Evolutionary conservation across 2,797 vertebrate species (phyloP).

Genomic region (Coreius guichenoti): DNA sequence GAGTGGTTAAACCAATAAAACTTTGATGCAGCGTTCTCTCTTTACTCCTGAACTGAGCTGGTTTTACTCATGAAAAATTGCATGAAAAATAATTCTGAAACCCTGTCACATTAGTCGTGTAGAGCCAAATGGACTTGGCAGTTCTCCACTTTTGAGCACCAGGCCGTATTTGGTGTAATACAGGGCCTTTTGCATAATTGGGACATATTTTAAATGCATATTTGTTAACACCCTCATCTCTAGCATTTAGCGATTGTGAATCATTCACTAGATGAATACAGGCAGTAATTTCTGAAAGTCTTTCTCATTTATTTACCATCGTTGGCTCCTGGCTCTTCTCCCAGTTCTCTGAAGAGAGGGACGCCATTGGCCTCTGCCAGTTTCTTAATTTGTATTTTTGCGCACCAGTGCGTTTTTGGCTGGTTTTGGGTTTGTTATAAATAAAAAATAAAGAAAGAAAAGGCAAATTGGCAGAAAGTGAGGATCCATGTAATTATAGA

Average conservation of each 20-base stretch:
- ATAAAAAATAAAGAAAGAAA: slow-evolving; percentile 31
- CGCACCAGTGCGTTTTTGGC: slow-evolving; percentile 31
- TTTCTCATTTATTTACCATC: slow-evolving; percentile 56
- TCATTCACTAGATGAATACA: slow-evolving; percentile 33
- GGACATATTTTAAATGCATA: slow-evolving; percentile 29
- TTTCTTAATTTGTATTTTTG: slow-evolving; percentile 47
- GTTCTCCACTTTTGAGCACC: slow-evolving; percentile 10
- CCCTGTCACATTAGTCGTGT: slow-evolving; percentile 1
- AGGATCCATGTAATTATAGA: slow-evolving; percentile 30
- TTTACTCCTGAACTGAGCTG: background rate
- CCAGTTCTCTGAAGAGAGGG: slow-evolving; percentile 23
- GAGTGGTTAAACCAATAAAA: background rate
- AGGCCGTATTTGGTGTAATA: slow-evolving; percentile 20
- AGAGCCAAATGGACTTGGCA: slow-evolving; percentile 22
- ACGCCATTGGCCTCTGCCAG: slow-evolving; percentile 26
- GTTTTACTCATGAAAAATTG: slow-evolving; percentile 8
- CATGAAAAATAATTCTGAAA: background rate
- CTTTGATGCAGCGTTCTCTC: background rate
- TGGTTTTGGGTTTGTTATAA: slow-evolving; percentile 26
- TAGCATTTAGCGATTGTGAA: slow-evolving; percentile 55
- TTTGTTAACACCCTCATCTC: slow-evolving; percentile 58
- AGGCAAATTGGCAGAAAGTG: slow-evolving; percentile 9
- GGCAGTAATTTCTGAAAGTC: slow-evolving; percentile 46
- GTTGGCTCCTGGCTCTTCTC: slow-evolving; percentile 53
- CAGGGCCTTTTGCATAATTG: slow-evolving; percentile 47